These are phyloP conservation scores for Scolopax mira DNA, from an alignment of 2,113 vertebrate species.

Conservation along the genomic window DNA sequence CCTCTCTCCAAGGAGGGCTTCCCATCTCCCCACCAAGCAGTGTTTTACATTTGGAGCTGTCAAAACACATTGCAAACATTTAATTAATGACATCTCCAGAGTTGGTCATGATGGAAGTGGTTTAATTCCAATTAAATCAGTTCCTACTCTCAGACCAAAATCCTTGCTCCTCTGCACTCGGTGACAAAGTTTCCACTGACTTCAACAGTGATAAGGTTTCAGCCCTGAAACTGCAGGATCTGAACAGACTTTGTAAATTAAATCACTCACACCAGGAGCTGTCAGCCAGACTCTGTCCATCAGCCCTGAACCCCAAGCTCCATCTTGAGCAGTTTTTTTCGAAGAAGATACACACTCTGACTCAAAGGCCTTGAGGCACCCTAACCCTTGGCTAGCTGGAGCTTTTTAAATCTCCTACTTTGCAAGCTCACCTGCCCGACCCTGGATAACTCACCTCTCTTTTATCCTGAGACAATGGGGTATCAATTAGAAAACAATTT, in stretches of 20 bases:
- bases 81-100: not conserved
- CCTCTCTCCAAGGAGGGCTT: not conserved
- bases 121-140: not conserved
- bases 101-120: not conserved
- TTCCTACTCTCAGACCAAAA: not conserved
- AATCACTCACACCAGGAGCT: not conserved
- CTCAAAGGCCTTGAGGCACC: not conserved
- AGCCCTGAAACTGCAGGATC: not conserved
- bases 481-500: not conserved
- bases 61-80: not conserved
- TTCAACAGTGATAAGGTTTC: not conserved
- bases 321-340: not conserved
- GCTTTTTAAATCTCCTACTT: not conserved
- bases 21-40: not conserved
- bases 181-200: not conserved
- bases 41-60: not conserved
- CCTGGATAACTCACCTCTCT: not conserved
- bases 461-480: not conserved
- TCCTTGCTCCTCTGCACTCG: accelerated
- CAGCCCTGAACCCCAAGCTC: not conserved
- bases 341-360: accelerated
- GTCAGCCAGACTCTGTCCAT: not conserved
- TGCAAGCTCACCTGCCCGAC: not conserved
- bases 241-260: not conserved
- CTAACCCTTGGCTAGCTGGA: not conserved